phyloP scores from a whole-genome alignment of 2,797 vertebrate species.

The Enteromius trimaculatus region DNA sequence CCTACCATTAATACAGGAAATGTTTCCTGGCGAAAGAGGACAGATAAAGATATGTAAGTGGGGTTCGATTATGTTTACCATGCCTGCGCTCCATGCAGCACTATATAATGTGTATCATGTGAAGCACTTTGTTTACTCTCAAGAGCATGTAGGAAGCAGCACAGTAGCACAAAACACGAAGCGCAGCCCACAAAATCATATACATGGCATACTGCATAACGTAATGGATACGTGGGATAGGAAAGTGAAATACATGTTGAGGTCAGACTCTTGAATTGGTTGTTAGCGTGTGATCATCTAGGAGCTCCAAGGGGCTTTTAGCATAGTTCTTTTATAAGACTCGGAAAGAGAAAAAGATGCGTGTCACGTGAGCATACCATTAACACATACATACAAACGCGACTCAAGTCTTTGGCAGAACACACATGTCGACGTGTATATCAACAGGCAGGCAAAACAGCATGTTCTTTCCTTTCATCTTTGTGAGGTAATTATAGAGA shows the following conservation, averaged over 20 bases:
- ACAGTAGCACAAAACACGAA: neutral
- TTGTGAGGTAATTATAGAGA: constrained; percentile 45
- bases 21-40: neutral
- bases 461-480: constrained; percentile 51
- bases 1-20: neutral
- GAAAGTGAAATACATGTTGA: neutral
- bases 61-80: constrained; percentile 14
- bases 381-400: constrained; percentile 16
- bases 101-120: neutral
- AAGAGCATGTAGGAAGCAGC: constrained; percentile 11
- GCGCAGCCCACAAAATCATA: neutral
- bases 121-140: constrained; percentile 30
- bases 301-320: constrained; percentile 30
- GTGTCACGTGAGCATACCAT: neutral
- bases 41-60: neutral
- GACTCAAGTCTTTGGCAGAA: neutral
- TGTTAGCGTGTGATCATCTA: constrained; percentile 24
- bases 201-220: neutral
- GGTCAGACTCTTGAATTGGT: constrained; percentile 17
- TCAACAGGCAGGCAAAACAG: constrained; percentile 5
- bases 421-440: neutral
- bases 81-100: neutral
- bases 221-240: neutral
- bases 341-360: neutral
- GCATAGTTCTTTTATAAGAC: constrained; percentile 20